phyloP scores from a whole-genome alignment of 2,113 vertebrate species.

The Taxidea taxus region DNA sequence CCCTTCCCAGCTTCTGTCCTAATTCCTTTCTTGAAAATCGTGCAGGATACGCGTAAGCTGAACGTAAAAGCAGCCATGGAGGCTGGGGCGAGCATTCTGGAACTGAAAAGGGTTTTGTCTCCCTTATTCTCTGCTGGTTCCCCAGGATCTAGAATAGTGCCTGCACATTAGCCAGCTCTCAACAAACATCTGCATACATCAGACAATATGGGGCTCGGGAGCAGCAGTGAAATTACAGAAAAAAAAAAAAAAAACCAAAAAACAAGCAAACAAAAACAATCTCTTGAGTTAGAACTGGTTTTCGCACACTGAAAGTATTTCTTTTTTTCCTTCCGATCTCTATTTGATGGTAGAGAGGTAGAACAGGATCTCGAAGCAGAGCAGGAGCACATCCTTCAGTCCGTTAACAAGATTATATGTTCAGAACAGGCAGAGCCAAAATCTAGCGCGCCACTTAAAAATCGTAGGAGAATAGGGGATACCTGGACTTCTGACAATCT shows the following conservation, averaged over 20 bases:
- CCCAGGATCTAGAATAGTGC: too few relatives aligned
- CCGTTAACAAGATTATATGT: background rate
- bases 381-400: background rate
- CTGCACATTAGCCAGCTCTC: fast-evolving
- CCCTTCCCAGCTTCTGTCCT: too few relatives aligned
- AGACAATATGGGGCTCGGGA: background rate
- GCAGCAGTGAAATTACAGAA: background rate
- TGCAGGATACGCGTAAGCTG: background rate
- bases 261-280: background rate
- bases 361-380: background rate
- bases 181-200: fast-evolving
- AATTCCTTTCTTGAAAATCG: background rate
- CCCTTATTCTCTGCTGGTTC: background rate
- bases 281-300: background rate
- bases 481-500: fast-evolving
- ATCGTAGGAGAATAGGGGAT: fast-evolving
- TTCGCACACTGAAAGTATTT: background rate
- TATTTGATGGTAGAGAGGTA: background rate
- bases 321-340: background rate
- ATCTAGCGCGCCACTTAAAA: background rate
- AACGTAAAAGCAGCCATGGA: background rate
- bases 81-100: too few relatives aligned
- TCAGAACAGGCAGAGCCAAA: background rate
- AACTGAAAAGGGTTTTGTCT: background rate
- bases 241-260: fast-evolving